A percentile compares a stretch with the other conserved stretches of the same genome.
Evolutionary conservation across 30 jellyfish, hydroid and myxozoan genomes (phyloP).

Genomic region (Sanderia malayensis): DNA sequence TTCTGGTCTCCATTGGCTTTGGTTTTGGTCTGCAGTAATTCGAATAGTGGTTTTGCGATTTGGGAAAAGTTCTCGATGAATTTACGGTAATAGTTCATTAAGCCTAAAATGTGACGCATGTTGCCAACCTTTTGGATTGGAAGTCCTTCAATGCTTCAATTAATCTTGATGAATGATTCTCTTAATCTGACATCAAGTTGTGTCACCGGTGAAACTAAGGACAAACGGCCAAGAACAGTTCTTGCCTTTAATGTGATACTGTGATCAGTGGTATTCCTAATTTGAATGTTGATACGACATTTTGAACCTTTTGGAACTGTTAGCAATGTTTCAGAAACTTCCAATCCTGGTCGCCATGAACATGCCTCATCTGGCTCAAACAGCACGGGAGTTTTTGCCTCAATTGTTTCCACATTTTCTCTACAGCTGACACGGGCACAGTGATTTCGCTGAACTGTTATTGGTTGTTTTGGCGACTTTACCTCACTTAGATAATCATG

Average conservation of each 20-base stretch:
- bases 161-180: too few relatives aligned
- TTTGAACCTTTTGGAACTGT: constrained; percentile 13
- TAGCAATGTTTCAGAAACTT: constrained; percentile 15
- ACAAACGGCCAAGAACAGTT: constrained; percentile 24
- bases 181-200: constrained; percentile 20
- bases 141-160: too few relatives aligned
- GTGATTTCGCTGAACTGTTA: constrained; percentile 23
- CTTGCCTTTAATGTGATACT: constrained; percentile 12
- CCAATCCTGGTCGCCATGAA: constrained; percentile 18
- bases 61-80: too few relatives aligned
- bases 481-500: constrained; percentile 4
- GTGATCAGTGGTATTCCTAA: constrained; percentile 21
- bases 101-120: too few relatives aligned
- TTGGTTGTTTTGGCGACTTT: constrained; percentile 22
- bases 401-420: constrained; percentile 19
- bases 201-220: neutral
- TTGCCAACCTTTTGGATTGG: too few relatives aligned
- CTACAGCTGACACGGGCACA: constrained; percentile 21
- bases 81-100: too few relatives aligned
- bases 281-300: constrained; percentile 4
- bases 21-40: too few relatives aligned
- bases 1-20: too few relatives aligned
- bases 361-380: constrained; percentile 23
- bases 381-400: constrained; percentile 10
- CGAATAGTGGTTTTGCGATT: too few relatives aligned